Base-by-base conservation (phyloP, 2,113 vertebrate genomes). In the Gasterosteus aculeatus region DNA sequence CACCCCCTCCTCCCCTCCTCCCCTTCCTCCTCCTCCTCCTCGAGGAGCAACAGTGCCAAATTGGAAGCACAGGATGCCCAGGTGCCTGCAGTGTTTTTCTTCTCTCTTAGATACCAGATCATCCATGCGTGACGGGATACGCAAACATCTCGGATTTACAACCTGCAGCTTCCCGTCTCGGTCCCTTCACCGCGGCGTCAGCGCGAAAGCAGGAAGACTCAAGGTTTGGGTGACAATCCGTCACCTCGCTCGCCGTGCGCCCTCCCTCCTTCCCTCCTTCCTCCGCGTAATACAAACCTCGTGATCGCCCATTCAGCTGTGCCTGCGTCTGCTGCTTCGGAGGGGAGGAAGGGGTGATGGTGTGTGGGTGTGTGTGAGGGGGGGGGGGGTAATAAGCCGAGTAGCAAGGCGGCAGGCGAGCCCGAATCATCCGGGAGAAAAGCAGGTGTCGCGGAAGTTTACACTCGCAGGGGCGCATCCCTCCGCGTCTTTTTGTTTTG, bases 241-340 rank as follows among this genome's bases (percentile, higher is more conserved):
- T 88, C 88, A 87, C 85, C 89, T 91, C 90, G 70, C 85, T 81
- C 77, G 19, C 77, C 58, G 35, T 80, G 78, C 75, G 47, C 76
- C 77, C 82, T 77, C 72, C 63, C 60, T 38, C 71, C 75, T 35
- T 63, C 71, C 46, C 41, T n/a, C 5, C 78, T 7, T 59, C 75
- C 64, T 66, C 57, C 29, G 70, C 79, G 83, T 93, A 93, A 94
- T 91, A 79, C 92, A 86, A 91, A 92, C 87, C 93, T 87, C 92
- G 91, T 94, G 94, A 94, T 91, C 90, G 66, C 76, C 83, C 85
- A 86, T 88, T 91, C 90, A 88, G 79, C 58, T 14, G 78, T 89
- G 75, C 81, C 67, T 87, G 76, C 82, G 73, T 84, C 85, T 76
- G 82, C 82, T 62, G 84, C 87, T 78, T 72, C 69, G 22, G 22